Evolutionary conservation across 2,888 invertebrate species (phyloP).

Genomic region (Netelia fuscicornis): DNA sequence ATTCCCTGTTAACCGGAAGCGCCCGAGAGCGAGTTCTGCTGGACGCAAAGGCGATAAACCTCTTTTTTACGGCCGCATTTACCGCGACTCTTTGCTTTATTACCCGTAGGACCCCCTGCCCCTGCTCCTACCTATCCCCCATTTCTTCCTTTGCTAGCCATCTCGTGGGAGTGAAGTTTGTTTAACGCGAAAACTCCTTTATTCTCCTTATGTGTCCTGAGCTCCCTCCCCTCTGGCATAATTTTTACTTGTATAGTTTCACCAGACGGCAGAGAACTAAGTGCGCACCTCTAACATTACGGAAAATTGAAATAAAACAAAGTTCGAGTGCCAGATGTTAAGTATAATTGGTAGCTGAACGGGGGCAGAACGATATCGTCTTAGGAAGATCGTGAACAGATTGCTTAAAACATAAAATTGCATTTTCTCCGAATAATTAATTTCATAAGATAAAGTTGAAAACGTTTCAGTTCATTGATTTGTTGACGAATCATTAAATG

Average conservation of each 20-base stretch:
- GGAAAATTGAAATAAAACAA: slow-evolving; percentile 53
- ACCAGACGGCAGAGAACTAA: not conserved
- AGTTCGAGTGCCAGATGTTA: slow-evolving; percentile 38
- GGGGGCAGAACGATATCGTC: not conserved
- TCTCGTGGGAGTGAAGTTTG: slow-evolving; percentile 66
- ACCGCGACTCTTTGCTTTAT: slow-evolving; percentile 71
- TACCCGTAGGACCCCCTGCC: slow-evolving; percentile 53
- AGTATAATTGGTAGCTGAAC: slow-evolving; percentile 2
- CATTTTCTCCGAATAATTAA: too few relatives aligned
- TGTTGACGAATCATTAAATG: not conserved
- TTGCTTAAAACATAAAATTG: not conserved
- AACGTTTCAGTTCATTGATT: too few relatives aligned
- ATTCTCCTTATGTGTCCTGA: slow-evolving; percentile 21
- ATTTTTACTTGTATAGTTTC: slow-evolving; percentile 32
- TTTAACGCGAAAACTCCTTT: slow-evolving; percentile 67
- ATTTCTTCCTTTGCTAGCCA: not conserved
- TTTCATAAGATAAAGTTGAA: too few relatives aligned
- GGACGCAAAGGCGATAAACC: slow-evolving; percentile 67
- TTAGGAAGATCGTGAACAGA: not conserved
- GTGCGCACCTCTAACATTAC: slow-evolving; percentile 32
- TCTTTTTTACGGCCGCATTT: slow-evolving; percentile 71
- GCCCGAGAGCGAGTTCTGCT: slow-evolving; percentile 57
- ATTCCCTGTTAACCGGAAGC: slow-evolving; percentile 54
- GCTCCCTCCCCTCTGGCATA: slow-evolving; percentile 17
- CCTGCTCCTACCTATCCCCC: not conserved